Base-by-base conservation (phyloP, 2,888 invertebrate genomes). In the Lydus trimaculatus region DNA sequence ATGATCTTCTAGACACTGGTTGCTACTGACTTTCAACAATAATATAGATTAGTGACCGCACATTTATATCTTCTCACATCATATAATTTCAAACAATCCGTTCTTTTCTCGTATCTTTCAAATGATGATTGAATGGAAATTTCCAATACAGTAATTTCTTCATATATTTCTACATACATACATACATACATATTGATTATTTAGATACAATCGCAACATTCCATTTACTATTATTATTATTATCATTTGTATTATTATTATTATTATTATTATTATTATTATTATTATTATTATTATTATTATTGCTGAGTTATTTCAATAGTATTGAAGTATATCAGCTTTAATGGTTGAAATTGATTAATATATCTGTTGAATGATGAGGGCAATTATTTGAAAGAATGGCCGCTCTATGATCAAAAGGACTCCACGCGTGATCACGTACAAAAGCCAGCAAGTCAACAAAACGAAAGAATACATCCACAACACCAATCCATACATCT, bases 361-460 rank as follows among this genome's bases (percentile, higher is more conserved):
- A 80, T 81, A 78, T 79, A 80, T 80, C 76, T 73, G 25, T 23
- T 56, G 73, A 76, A 73, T 75, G 76, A 78, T 80, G 75, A 74
- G 73, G 75, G 79, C 81, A 80, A 81, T 80, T 80, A 80, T 77
- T 79, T 77, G 68, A 63, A 72, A 69, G 72, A 72, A 74, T 69
- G 74, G 77, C 82, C 82, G 82, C 82, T 79, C 79, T 82, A 79
- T 82, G 81, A 82, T 82, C 79, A 80, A 78, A 81, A 79, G 75
- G 78, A 79, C 79, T 78, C 73, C 79, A 81, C 80, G 80, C 79
- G 80, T 81, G 80, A 81, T 80, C 81, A 81, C 81, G 81, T 81
- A 81, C 79, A 70, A 72, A n/a, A 60, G 33, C 36, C 36, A 23
- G 36, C 61, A 25, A 23, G 8, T 36, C 65, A 64, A 70, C 66